These are phyloP conservation scores for Trachythela sp. DNA, from an alignment of 64 coral and sea anemone genomes.

Conservation along the genomic window DNA sequence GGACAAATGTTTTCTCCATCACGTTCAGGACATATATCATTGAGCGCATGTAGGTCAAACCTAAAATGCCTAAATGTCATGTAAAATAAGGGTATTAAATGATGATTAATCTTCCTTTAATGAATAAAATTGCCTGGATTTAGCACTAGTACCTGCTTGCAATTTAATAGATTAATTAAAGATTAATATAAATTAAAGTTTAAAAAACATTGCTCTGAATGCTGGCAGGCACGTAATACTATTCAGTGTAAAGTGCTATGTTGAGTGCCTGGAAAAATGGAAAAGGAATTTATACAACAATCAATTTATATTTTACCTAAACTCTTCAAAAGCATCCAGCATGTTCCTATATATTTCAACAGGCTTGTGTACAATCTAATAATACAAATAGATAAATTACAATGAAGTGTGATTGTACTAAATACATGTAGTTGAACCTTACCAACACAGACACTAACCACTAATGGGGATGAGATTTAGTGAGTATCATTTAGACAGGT, in stretches of 20 bases:
- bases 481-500: no score
- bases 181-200: no score
- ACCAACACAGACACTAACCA: no score
- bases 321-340: constrained; percentile 18
- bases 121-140: background rate
- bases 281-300: background rate
- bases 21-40: constrained; percentile 11
- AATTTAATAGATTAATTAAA: no score
- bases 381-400: background rate
- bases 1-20: background rate
- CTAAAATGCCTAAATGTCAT: background rate
- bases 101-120: background rate
- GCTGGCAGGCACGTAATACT: no score
- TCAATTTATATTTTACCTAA: background rate
- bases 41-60: background rate
- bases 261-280: background rate
- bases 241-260: no score
- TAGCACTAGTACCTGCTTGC: no score
- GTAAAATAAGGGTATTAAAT: background rate
- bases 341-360: background rate
- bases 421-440: no score
- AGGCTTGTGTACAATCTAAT: constrained; percentile 7
- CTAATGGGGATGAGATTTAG: no score
- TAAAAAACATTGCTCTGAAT: no score
- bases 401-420: no score